Base-by-base conservation (phyloP, 1,140 invertebrate species). In the Cardiocondyla obscurior region DNA sequence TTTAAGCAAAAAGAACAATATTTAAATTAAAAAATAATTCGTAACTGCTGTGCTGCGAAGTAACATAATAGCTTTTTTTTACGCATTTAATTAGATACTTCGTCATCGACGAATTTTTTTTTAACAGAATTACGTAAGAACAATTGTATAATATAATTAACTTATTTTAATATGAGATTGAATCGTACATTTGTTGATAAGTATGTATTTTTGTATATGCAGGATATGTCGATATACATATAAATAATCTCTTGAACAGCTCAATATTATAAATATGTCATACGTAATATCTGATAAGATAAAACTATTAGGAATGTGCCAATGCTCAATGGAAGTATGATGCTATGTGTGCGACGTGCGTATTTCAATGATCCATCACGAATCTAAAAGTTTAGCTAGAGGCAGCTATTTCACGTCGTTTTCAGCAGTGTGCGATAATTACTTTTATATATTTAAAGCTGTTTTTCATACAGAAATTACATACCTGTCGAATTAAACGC, bases 401-500 rank as follows among this genome's bases (percentile, higher is more conserved):
- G 30, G 30, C 57, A 81, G 70, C 33, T 30, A 33, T 28, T 42
- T 51, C 22, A 64, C 22, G 42, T 33, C 8, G 28, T 64, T 8
- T 14, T 39, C 14, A 19, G 14, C 33, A 60, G 60, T 28, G 58
- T 42, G 28, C 55, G 33, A 19, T n/a, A 44, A 8, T 42, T 85
- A 64, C 69, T 79, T 79, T 39, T 53, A 79, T 53, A 55, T 69
- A 67, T 79, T 79, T 79, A 79, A 65, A 65, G 22, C 28, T 16
- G 73, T 85, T 84, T 73, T 81, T 85, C 69, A 70, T 36, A 22
- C n/a, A n/a, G n/a, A n/a, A n/a, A n/a, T n/a, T n/a, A n/a, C 46
- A 51, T 46, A 46, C 73, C 73, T 85, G 58, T 81, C 85, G 28
- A 86, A 85, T 81, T 85, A 85, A 81, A 85, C 5, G 44, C 19